Percentiles rank a stretch among this genome's conserved stretches.
These are phyloP conservation scores for Syngnathus acus DNA, from an alignment of 2,797 vertebrate species.

Conservation along the genomic window DNA sequence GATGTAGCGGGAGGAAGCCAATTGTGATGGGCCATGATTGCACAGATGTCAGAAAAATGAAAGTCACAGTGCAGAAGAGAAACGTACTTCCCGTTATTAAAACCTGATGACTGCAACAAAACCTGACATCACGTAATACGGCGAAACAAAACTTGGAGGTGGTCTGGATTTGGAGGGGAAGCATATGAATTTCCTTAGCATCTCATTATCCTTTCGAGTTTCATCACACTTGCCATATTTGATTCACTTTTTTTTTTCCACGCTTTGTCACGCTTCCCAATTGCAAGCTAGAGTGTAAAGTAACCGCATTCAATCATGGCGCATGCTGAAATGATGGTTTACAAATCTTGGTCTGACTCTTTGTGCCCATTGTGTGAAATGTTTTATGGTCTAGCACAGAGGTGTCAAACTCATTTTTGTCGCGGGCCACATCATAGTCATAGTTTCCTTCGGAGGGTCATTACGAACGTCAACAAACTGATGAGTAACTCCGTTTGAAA, in stretches of 20 bases:
- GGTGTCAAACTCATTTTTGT: no score
- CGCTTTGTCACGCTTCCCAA: not conserved
- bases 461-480: no score
- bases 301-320: not conserved
- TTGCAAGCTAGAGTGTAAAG: not conserved
- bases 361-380: no score
- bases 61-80: not conserved
- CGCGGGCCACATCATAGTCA: no score
- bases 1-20: not conserved
- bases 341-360: not conserved
- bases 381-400: no score
- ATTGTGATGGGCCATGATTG: not conserved
- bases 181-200: not conserved
- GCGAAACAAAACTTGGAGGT: no score
- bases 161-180: no score
- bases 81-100: not conserved
- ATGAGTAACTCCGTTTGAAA: no score
- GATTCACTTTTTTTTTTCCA: not conserved
- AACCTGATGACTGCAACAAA: not conserved
- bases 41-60: not conserved
- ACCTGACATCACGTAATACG: not conserved
- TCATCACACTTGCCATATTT: not conserved
- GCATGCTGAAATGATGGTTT: not conserved
- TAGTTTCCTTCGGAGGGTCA: no score
- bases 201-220: not conserved